Evolutionary conservation across 2,113 vertebrate genomes (phyloP).

Genomic region (Leucopsar rothschildi): DNA sequence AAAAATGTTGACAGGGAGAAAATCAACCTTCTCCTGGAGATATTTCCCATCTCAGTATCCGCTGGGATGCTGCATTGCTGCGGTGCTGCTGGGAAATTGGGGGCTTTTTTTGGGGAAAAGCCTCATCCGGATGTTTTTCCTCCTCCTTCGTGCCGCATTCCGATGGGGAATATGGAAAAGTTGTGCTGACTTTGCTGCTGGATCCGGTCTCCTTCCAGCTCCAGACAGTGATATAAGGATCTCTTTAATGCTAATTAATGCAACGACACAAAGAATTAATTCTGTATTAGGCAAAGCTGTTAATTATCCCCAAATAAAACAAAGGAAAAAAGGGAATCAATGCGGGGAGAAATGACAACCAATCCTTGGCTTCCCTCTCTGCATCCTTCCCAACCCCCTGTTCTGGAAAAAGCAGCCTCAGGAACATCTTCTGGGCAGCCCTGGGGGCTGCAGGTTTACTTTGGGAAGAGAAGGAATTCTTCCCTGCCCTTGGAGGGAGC

Average conservation of each 20-base stretch:
- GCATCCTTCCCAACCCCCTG: background rate
- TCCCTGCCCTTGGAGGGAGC: background rate
- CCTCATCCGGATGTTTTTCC: background rate
- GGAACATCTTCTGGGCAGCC: background rate
- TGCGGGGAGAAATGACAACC: background rate
- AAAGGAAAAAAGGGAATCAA: constrained; percentile 35
- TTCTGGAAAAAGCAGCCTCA: background rate
- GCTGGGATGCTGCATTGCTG: background rate
- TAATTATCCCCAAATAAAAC: constrained; percentile 65
- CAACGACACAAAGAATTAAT: constrained; percentile 68
- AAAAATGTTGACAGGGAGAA: background rate
- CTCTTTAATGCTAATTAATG: constrained; percentile 74
- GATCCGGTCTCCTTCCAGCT: constrained; percentile 41
- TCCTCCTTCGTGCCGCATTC: rapidly evolving
- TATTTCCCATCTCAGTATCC: background rate
- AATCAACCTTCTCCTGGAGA: background rate
- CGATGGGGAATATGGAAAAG: background rate
- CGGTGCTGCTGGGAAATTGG: background rate
- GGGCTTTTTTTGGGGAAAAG: background rate
- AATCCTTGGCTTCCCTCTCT: background rate
- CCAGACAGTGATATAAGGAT: constrained; percentile 61
- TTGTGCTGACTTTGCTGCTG: constrained; percentile 32
- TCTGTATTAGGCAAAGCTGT: constrained; percentile 60
- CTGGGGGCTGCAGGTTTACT: background rate
- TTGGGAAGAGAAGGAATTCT: background rate